Evolutionary conservation across 2,113 vertebrate genomes (phyloP), one percentile per base, ranked within the genome.

Genomic region (Sinocyclocheilus grahami): DNA sequence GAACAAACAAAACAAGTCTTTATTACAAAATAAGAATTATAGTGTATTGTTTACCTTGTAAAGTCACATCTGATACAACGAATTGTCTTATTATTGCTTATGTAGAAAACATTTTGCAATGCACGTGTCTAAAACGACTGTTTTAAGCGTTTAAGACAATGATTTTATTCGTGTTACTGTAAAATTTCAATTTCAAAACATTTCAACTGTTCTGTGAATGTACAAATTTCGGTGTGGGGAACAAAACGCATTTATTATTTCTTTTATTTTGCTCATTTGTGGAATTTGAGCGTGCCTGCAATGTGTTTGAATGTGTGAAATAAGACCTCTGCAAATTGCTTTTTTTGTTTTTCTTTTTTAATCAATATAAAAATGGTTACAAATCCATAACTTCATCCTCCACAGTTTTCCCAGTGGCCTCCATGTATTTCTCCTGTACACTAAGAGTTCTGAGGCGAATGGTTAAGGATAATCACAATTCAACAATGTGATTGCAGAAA

Each of bases 341-440:
- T 78, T 18, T 78, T 60, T n/a, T 12, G 6, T 81, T 60, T 22
- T 53, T 30, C 0, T 78, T 4, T 22, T 80, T 83, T 22, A 33
- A 86, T 84, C 75, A 53, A 53, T 78, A 85, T 71, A 62, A 27
- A 60, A 51, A 48, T 27, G 67, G 65, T 93, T 90, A 96, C 13
- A 96, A 91, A 42, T 97, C 95, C 96, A 96, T 96, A 86, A 95
- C 90, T 92, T 98, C 97, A 86, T 97, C 96, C 80, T 97, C 96
- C 90, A 97, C 90, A 0, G 95, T 93, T 91, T 94, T 95, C 84
- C 94, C 93, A 62, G 92, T 88, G 27, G 95, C 89, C 83, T 94
- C 93, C 88, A 98, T 90, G 89, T 98, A 99, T 90, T 93, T 96
- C 91, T 99, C 98, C 90, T 99, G 97, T 87, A 98, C 94, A 30